Evolutionary conservation across 2,797 vertebrate species (phyloP).

Genomic region (Chloroceryle inda): DNA sequence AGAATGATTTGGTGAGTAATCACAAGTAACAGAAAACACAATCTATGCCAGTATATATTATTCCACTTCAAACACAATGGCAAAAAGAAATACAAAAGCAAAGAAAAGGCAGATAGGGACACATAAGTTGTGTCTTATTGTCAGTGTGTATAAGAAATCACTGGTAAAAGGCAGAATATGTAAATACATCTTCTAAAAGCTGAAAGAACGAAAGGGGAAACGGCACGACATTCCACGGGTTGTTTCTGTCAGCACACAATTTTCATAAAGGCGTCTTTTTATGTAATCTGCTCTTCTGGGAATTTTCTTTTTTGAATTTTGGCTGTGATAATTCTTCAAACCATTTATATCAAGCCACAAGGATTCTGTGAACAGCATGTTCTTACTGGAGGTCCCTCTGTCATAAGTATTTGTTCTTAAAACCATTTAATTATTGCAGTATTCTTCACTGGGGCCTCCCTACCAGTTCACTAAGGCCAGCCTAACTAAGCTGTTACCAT

Average conservation of each 20-base stretch:
- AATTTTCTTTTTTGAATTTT: neutral
- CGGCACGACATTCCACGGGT: neutral
- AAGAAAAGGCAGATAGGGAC: neutral
- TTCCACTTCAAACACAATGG: constrained; percentile 23
- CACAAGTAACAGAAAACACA: constrained; percentile 45
- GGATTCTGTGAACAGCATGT: neutral
- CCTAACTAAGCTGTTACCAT: neutral
- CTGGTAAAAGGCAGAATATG: constrained; percentile 1
- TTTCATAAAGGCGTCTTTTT: neutral
- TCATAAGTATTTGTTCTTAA: neutral
- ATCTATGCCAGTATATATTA: constrained; percentile 3
- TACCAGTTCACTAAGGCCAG: neutral
- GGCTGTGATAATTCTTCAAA: neutral
- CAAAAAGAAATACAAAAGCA: constrained; percentile 38
- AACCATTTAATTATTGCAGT: neutral
- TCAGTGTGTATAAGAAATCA: constrained; percentile 18
- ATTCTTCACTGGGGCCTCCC: neutral
- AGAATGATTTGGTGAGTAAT: constrained; percentile 49
- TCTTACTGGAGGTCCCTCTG: neutral
- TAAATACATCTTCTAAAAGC: neutral
- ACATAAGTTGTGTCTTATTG: neutral
- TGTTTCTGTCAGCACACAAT: neutral
- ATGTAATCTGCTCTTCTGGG: neutral
- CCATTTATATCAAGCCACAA: neutral
- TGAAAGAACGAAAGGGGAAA: neutral